Evolutionary conservation across 1,140 invertebrate species (phyloP).

Genomic region (Dreissena polymorpha): DNA sequence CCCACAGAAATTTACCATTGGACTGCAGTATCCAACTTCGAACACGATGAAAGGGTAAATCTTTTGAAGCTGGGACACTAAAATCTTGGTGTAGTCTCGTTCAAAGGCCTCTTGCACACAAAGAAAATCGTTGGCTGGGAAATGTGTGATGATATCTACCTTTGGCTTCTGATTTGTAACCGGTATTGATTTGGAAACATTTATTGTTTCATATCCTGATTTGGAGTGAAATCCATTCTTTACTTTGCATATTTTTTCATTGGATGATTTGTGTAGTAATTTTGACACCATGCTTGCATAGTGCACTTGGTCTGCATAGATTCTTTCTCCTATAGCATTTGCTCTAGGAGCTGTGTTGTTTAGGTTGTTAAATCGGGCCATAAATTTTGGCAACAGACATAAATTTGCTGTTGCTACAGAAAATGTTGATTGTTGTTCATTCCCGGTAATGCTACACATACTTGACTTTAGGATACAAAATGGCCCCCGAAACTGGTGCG

Average conservation of each 20-base stretch:
- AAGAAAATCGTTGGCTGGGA: slow-evolving; percentile 69
- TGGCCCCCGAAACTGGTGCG: slow-evolving; percentile 57
- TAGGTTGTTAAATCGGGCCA: slow-evolving; percentile 70
- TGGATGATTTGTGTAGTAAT: too few species aligned
- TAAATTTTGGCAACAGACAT: slow-evolving; percentile 69
- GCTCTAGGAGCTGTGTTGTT: slow-evolving; percentile 58
- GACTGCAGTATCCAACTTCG: slow-evolving; percentile 65
- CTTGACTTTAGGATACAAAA: slow-evolving; percentile 48
- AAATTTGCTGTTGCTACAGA: slow-evolving; percentile 65
- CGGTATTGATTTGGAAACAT: too few species aligned
- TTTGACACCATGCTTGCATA: slow-evolving; percentile 12
- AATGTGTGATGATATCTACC: slow-evolving; percentile 62
- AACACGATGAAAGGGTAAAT: slow-evolving; percentile 72
- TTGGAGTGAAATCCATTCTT: too few species aligned
- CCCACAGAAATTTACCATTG: slow-evolving; percentile 62
- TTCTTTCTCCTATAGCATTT: slow-evolving; percentile 64
- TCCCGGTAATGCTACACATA: background rate
- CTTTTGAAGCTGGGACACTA: slow-evolving; percentile 70
- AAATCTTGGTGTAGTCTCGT: slow-evolving; percentile 58
- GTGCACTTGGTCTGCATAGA: slow-evolving; percentile 64
- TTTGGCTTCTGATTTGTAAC: background rate
- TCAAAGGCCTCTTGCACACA: slow-evolving; percentile 72
- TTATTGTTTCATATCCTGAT: too few species aligned
- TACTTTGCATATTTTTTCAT: too few species aligned
- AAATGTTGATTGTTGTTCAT: slow-evolving; percentile 42